Conservation (phyloP, 2,113 vertebrate genomes). For the Motacilla alba region DNA sequence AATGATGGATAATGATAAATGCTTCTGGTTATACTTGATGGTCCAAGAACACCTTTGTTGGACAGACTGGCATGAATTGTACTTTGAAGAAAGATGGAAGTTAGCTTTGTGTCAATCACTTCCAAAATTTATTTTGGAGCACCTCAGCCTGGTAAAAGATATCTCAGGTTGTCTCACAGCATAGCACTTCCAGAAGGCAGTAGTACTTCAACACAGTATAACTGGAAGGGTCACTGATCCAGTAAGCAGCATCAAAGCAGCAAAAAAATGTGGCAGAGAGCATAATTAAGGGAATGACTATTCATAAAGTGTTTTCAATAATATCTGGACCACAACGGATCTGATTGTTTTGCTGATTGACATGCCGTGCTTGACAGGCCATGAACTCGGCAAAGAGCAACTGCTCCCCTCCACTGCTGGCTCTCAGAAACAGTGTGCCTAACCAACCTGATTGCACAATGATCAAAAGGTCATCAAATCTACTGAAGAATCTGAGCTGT, state of each 20-base stretch:
- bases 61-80: background rate
- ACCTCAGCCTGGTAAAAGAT: background rate
- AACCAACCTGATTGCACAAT: background rate
- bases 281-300: background rate
- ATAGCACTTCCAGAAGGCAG: background rate
- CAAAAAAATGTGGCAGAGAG: background rate
- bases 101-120: background rate
- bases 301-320: background rate
- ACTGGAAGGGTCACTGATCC: background rate
- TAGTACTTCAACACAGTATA: background rate
- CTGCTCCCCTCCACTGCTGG: background rate
- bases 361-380: background rate
- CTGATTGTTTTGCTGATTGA: background rate
- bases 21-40: background rate
- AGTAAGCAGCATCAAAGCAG: background rate
- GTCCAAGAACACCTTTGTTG: background rate
- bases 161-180: background rate
- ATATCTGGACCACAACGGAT: background rate
- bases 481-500: background rate
- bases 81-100: background rate
- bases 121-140: background rate
- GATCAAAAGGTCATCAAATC: background rate
- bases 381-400: background rate
- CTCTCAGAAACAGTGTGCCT: background rate
- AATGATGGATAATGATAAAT: background rate